Conservation (phyloP, 2,797 vertebrate genomes). For the Hippocampus kuda region DNA sequence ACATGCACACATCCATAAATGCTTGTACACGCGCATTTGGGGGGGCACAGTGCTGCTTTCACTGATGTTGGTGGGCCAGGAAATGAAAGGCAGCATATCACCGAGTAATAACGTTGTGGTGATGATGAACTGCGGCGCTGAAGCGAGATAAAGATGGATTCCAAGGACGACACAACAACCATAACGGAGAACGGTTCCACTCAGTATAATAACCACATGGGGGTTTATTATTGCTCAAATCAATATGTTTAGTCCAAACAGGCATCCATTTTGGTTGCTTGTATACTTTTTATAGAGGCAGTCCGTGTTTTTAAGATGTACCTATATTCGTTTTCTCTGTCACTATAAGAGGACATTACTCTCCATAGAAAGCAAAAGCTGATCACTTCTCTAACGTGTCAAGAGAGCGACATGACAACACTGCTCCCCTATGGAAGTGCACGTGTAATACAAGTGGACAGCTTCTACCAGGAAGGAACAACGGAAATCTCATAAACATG, state of each 20-base stretch:
- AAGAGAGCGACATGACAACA: conserved; percentile 22
- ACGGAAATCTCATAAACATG: neutral
- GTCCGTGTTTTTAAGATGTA: neutral
- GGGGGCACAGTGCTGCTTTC: conserved; percentile 18
- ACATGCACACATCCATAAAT: neutral
- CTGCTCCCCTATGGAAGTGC: conserved; percentile 38
- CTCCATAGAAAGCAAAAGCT: neutral
- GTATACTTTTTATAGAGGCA: neutral
- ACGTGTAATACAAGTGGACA: conserved; percentile 8
- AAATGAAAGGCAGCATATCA: conserved; percentile 59
- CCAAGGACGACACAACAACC: conserved; percentile 20
- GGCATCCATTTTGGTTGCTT: neutral
- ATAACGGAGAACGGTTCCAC: conserved; percentile 38
- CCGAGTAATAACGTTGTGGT: conserved; percentile 46
- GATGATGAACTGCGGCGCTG: conserved; percentile 31
- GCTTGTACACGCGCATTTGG: neutral
- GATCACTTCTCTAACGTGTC: neutral
- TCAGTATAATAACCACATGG: conserved; percentile 42
- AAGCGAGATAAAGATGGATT: conserved; percentile 8
- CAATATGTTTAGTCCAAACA: neutral
- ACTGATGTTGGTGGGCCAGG: conserved; percentile 40
- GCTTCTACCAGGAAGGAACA: neutral
- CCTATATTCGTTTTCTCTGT: neutral
- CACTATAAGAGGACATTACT: neutral
- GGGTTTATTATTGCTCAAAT: conserved; percentile 6